Percentiles rank a stretch among this genome's conserved stretches.
Evolutionary conservation across 2,888 invertebrate species (phyloP).

Genomic region (Andrena bucephala): DNA sequence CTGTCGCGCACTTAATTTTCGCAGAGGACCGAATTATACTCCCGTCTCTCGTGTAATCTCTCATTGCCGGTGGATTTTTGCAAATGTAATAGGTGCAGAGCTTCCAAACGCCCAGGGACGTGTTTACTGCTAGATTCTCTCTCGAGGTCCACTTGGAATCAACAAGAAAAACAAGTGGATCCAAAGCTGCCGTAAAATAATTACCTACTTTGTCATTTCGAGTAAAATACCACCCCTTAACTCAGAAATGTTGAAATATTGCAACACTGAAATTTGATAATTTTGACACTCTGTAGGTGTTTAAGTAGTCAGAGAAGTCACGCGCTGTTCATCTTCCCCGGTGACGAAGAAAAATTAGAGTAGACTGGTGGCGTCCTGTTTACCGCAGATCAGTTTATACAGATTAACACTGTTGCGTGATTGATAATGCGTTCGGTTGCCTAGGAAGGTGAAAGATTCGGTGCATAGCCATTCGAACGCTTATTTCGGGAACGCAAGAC

Average conservation of each 20-base stretch:
- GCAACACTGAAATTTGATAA: too few relatives aligned
- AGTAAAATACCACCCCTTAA: too few relatives aligned
- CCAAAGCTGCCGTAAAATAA: too few relatives aligned
- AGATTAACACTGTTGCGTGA: neutral
- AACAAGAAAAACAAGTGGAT: neutral
- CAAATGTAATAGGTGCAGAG: conserved; percentile 23
- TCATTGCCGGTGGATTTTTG: conserved; percentile 41
- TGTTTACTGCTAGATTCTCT: neutral
- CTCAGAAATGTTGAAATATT: too few relatives aligned
- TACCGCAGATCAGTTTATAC: neutral
- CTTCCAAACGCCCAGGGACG: conserved; percentile 41
- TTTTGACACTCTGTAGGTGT: neutral
- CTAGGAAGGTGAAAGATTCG: conserved; percentile 55
- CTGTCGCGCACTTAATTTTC: conserved; percentile 77
- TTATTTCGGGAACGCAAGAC: conserved; percentile 61
- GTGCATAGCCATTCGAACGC: conserved; percentile 53
- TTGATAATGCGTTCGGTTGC: conserved; percentile 7
- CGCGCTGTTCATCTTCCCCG: neutral
- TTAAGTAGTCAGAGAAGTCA: neutral
- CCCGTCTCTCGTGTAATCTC: conserved; percentile 69
- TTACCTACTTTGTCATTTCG: too few relatives aligned
- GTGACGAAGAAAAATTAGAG: neutral
- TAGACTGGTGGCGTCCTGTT: neutral
- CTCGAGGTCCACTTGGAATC: neutral
- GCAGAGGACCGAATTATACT: conserved; percentile 76